A percentile compares a stretch with the other conserved stretches of the same genome.
phyloP scores from a whole-genome alignment of 2,888 invertebrate genomes.

The Pedicia rivosa region DNA sequence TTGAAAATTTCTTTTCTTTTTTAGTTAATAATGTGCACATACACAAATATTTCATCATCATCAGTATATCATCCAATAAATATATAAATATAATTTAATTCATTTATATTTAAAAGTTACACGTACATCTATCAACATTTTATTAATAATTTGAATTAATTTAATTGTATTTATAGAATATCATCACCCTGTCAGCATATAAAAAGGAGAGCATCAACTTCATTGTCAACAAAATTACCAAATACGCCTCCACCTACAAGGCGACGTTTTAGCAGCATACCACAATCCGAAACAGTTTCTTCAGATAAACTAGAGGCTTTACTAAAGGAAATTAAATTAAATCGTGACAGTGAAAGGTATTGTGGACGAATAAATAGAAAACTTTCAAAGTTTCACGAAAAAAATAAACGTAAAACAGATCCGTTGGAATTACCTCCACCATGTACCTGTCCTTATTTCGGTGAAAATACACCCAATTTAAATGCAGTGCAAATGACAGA shows the following conservation, averaged over 20 bases:
- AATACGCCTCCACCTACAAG: slow-evolving; percentile 16
- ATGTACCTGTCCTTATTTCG: slow-evolving; percentile 70
- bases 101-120: too few species aligned
- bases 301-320: not conserved
- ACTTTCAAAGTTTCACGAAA: slow-evolving; percentile 4
- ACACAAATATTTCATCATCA: too few species aligned
- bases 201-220: slow-evolving; percentile 22
- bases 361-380: slow-evolving; percentile 16
- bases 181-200: too few species aligned
- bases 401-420: slow-evolving; percentile 4
- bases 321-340: slow-evolving; percentile 3
- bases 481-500: slow-evolving; percentile 32
- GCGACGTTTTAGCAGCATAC: slow-evolving; percentile 24
- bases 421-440: slow-evolving; percentile 49
- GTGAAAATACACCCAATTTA: slow-evolving; percentile 44
- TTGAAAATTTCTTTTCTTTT: too few species aligned
- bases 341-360: slow-evolving; percentile 8
- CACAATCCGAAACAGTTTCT: slow-evolving; percentile 10
- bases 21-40: too few species aligned
- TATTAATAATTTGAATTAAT: too few species aligned
- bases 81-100: too few species aligned
- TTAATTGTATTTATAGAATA: too few species aligned
- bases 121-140: too few species aligned
- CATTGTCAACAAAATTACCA: slow-evolving; percentile 11
- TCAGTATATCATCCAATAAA: too few species aligned